Evolutionary conservation across 2,888 invertebrate genomes (phyloP).

Genomic region (Xylophagus ater): DNA sequence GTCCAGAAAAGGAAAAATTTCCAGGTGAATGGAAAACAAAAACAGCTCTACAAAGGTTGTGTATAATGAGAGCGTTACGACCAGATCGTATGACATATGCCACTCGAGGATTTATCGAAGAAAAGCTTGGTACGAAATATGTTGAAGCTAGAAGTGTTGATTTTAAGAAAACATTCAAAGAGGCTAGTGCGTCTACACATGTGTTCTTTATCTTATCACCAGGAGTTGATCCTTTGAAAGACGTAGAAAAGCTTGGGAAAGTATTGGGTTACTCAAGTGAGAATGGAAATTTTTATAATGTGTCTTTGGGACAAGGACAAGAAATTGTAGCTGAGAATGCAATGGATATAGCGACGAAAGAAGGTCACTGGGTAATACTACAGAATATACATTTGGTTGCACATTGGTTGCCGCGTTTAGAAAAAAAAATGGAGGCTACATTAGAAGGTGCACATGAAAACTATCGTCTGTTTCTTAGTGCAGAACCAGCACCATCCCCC

Average conservation of each 20-base stretch:
- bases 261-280: conserved; percentile 69
- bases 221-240: conserved; percentile 89
- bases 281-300: conserved; percentile 78
- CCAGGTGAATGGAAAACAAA: conserved; percentile 96
- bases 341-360: conserved; percentile 59
- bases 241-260: conserved; percentile 77
- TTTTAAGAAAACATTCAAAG: conserved; percentile 75
- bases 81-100: conserved; percentile 95
- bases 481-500: conserved; percentile 70
- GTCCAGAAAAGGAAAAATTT: conserved; percentile 85
- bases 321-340: conserved; percentile 84
- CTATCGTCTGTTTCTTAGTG: conserved; percentile 70
- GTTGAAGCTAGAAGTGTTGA: conserved; percentile 67
- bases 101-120: conserved; percentile 66
- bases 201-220: conserved; percentile 90
- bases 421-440: conserved; percentile 82
- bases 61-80: conserved; percentile 83
- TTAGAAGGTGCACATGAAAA: conserved; percentile 52
- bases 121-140: conserved; percentile 74
- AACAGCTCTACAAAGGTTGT: conserved; percentile 68
- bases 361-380: conserved; percentile 88
- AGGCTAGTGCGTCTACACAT: conserved; percentile 73
- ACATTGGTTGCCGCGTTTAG: conserved; percentile 76
- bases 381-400: conserved; percentile 88
- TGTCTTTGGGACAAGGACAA: conserved; percentile 90